A percentile compares a stretch with the other conserved stretches of the same genome.
Evolutionary conservation across 1,140 invertebrate species (phyloP).

Genomic region (Rhagoletis pomonella): DNA sequence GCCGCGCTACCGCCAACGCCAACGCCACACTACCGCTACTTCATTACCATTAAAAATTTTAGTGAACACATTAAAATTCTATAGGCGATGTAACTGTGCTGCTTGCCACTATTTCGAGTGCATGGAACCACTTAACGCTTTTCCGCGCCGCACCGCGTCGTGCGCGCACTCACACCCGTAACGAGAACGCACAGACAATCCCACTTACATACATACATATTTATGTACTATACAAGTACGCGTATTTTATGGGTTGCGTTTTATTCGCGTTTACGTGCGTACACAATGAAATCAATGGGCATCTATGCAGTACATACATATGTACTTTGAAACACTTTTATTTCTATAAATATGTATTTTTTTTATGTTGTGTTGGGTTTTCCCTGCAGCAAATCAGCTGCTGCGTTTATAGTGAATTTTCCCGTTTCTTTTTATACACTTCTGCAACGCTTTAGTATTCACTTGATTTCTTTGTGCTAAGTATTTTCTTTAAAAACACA

Average conservation of each 20-base stretch:
- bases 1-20: not conserved
- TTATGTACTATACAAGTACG: not conserved
- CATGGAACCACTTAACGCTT: constrained; percentile 38
- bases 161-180: not conserved
- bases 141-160: not conserved
- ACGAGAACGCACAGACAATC: not conserved
- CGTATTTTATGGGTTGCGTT: not conserved
- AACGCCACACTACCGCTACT: not conserved
- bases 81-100: not conserved
- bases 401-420: not conserved
- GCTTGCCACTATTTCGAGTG: not conserved
- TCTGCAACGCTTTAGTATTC: not conserved
- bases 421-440: not conserved
- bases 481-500: not conserved
- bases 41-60: constrained; percentile 49
- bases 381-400: constrained; percentile 13
- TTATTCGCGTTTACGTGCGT: constrained; percentile 1
- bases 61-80: constrained; percentile 49
- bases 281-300: constrained; percentile 16
- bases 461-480: not conserved
- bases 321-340: constrained; percentile 20
- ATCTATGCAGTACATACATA: not conserved
- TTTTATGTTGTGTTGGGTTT: not conserved
- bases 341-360: constrained; percentile 50
- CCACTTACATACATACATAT: not conserved